Percentiles rank a stretch among this genome's conserved stretches.
Conservation (phyloP, 1,140 invertebrate genomes). For the Cyclargus thomasi region DNA sequence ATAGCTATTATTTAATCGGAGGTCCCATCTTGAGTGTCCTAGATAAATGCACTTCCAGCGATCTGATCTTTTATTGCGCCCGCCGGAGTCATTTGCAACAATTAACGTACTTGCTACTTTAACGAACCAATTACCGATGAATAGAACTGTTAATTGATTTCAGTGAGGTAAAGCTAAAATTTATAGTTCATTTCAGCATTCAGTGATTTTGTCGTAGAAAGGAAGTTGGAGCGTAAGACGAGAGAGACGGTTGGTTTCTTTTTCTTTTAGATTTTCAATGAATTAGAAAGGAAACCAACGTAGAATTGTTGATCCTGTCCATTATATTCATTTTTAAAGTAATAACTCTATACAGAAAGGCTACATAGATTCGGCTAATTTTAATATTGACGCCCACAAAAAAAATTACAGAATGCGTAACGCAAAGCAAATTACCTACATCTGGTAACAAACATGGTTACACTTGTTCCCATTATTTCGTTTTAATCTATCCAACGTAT, state of each 20-base stretch:
- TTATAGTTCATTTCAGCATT: background rate
- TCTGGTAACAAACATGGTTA: slow-evolving; percentile 7
- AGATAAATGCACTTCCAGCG: slow-evolving; percentile 36
- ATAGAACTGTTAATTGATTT: slow-evolving; percentile 4
- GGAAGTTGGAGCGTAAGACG: background rate
- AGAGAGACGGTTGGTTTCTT: background rate
- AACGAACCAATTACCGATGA: slow-evolving; percentile 55
- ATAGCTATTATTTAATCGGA: slow-evolving; percentile 24
- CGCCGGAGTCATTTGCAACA: slow-evolving; percentile 57
- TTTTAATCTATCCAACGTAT: slow-evolving; percentile 19
- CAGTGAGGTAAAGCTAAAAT: slow-evolving; percentile 4
- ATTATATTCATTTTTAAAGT: too few relatives aligned
- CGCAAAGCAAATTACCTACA: too few relatives aligned
- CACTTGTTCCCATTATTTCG: slow-evolving; percentile 15
- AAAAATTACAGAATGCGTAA: too few relatives aligned
- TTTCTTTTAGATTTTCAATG: too few relatives aligned
- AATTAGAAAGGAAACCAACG: too few relatives aligned
- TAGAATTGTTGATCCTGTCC: too few relatives aligned
- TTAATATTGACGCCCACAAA: too few relatives aligned
- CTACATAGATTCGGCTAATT: too few relatives aligned
- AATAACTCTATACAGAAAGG: too few relatives aligned
- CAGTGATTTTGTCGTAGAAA: background rate
- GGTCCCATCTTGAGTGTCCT: slow-evolving; percentile 30
- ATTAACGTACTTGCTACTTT: slow-evolving; percentile 53
- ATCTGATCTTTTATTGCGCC: slow-evolving; percentile 43